Evolutionary conservation across 2,113 vertebrate genomes (phyloP), one percentile per base, ranked within the genome.

Genomic region (Psilopsiagon aymara): DNA sequence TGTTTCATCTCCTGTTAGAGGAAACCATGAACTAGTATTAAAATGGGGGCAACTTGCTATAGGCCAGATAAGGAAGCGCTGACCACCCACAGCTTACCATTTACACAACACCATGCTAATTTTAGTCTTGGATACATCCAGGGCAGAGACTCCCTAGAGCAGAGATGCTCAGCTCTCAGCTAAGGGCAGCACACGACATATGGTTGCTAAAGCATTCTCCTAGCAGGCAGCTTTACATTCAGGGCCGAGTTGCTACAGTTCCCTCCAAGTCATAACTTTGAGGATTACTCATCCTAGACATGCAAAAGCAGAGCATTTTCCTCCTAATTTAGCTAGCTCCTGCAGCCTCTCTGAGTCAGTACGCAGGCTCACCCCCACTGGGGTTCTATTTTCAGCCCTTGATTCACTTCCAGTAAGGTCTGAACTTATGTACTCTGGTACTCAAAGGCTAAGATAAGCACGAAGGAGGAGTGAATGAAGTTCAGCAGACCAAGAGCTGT

Each of bases 231-330:
- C 95, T 93, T 43, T 88, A 80, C 74, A 47, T 87, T 82, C 23
- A 91, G 68, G 93, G 92, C 75, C 35, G 71, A 96, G 82, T 19
- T 96, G 95, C 75, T 91, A 1, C 92, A 57, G 53, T 27, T 83
- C 91, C 93, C 95, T 86, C 85, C 69, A 4, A 97, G 96, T 52
- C 89, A 88, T 74, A 39, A 82, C 88, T 94, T 49, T 10, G 81
- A 78, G 81, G 80, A 97, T 97, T 97, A 96, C 95, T 97, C 97
- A 97, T 86, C 93, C 52, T 7, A 46, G 82, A 44, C 76, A 3
- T 31, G 88, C 79, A 84, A 84, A 74, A 37, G 8, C 63, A 24
- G 53, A 59, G 60, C 73, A 91, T 82, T 57, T 70, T 75, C 91
- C 88, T 73, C 53, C 77, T n/a, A 8, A 93, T 95, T 90, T 78